Conservation (phyloP, 2,888 invertebrate genomes). For the Meiosimyza platycephala region DNA sequence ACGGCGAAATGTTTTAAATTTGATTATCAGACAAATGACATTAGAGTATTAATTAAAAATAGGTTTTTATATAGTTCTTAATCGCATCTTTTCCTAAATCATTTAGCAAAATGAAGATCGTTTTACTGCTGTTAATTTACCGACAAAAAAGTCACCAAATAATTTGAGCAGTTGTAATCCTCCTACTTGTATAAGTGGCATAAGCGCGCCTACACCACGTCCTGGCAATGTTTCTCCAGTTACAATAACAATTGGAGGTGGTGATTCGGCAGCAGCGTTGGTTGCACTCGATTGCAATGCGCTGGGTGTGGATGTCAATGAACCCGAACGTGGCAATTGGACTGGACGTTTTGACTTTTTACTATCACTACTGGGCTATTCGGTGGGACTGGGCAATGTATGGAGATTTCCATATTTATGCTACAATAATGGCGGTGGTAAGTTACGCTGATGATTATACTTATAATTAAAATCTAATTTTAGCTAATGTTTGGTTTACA, state of each 20-base stretch:
- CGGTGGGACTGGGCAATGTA: conserved; percentile 80
- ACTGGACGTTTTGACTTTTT: conserved; percentile 81
- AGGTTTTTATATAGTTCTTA: no score
- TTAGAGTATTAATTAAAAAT: no score
- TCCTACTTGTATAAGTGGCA: conserved; percentile 36
- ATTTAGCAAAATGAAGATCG: conserved; percentile 60
- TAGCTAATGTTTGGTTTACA: no score
- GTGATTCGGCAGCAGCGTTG: conserved; percentile 61
- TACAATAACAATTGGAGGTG: conserved; percentile 58
- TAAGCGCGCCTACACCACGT: conserved; percentile 32
- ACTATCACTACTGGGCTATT: conserved; percentile 77
- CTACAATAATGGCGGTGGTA: conserved; percentile 81
- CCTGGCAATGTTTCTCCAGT: conserved; percentile 31
- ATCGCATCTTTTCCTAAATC: background rate
- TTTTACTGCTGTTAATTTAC: conserved; percentile 54
- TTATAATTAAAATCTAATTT: background rate
- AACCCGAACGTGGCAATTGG: conserved; percentile 77
- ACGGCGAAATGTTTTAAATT: no score
- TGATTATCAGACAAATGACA: no score
- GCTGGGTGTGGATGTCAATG: conserved; percentile 39
- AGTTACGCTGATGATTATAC: conserved; percentile 42
- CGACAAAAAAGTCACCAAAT: conserved; percentile 45
- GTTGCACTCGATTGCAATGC: conserved; percentile 54
- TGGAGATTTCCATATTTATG: conserved; percentile 82
- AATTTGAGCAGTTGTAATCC: conserved; percentile 27